Evolutionary conservation across 2,888 invertebrate genomes (phyloP), one percentile per base, ranked within the genome.

Genomic region (Nomada flava): DNA sequence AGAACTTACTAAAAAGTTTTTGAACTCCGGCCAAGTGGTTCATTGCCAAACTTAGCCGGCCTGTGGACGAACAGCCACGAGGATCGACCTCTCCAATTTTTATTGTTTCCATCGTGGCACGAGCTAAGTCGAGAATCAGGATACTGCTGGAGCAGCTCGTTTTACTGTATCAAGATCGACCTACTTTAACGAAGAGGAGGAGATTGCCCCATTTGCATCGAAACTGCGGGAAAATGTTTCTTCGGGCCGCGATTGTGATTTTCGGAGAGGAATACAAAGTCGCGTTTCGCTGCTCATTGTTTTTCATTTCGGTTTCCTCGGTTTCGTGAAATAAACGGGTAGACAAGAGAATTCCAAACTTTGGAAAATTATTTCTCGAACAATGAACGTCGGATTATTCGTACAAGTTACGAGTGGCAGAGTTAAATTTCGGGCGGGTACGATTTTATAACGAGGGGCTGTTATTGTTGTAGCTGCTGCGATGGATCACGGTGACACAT

Each of bases 21-120:
- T 82, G 79, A 75, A 85, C 76, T 52, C 42, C 20, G 52, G 83
- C 84, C 84, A 84, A 84, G 79, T 83, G 69, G 79, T 83, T 75
- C 73, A 75, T 72, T 82, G 81, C 59, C 81, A 64, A 84, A 78
- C 52, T 68, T 67, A 44, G 57, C 18, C 18, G 23, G 13, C 63
- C 53, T 60, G 47, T 11, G 50, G 36, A 36, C 57, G 53, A 2
- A 23, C 60, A 26, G 23, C 53, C 9, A 11, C 44, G 47, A 52
- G 18, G 2, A 11, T 62, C 53, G 44, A 52, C 18, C 36, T 44
- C 13, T 20, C 29, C 2, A 36, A 9, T 55, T 64, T 44, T 13
- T n/a, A 42, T 44, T 29, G 15, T 26, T 55, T 23, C 52, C 68
- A 4, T 15, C n/a, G 18, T 13, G 18, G 0, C 18, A 3, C 26